A percentile compares a stretch with the other conserved stretches of the same genome.
phyloP scores from a whole-genome alignment of 1,140 invertebrate genomes.

The Trichomalopsis sarcophagae region DNA sequence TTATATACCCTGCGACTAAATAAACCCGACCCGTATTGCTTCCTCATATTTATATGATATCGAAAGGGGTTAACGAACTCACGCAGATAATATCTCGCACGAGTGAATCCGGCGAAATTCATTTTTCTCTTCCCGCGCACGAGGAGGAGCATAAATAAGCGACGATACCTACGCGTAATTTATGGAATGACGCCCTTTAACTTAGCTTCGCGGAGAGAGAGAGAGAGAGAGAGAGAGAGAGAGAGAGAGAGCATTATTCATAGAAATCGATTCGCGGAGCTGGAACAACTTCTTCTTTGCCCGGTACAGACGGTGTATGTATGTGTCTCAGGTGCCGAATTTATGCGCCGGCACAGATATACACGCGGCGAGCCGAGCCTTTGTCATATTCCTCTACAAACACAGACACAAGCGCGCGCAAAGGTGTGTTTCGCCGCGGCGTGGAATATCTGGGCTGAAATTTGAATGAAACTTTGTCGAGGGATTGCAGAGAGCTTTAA shows the following conservation, averaged over 20 bases:
- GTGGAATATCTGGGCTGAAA: conserved; percentile 45
- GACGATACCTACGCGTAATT: not conserved
- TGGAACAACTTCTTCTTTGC: not conserved
- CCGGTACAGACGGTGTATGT: not conserved
- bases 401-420: not conserved
- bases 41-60: not conserved
- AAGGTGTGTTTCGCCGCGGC: not conserved
- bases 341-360: conserved; percentile 4
- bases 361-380: conserved; percentile 15
- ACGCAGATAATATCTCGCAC: no score
- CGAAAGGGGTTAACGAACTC: no score
- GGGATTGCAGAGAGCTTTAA: not conserved
- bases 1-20: not conserved
- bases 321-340: conserved; percentile 21
- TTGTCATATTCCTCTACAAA: conserved; percentile 22
- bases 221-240: not conserved
- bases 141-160: not conserved
- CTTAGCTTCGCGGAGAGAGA: not conserved
- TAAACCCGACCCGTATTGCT: not conserved
- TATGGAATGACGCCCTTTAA: conserved; percentile 17
- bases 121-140: not conserved
- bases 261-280: not conserved
- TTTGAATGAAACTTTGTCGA: conserved; percentile 34
- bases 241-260: not conserved
- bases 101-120: not conserved